phyloP scores from a whole-genome alignment of 2,888 invertebrate genomes.

The Patella pellucida region DNA sequence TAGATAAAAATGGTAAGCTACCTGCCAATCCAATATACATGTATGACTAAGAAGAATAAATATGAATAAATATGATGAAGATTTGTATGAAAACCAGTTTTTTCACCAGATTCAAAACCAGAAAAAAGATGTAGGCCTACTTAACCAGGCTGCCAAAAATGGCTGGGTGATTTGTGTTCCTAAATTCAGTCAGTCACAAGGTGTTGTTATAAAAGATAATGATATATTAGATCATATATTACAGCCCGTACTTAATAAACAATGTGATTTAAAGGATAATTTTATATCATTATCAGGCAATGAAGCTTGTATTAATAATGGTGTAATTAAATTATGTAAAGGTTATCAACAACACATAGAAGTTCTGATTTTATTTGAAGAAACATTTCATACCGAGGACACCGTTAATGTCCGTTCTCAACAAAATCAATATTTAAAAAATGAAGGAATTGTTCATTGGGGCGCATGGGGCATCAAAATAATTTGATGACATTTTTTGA shows the following conservation, averaged over 20 bases:
- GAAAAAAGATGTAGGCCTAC: slow-evolving; percentile 77
- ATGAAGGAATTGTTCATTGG: too few relatives aligned
- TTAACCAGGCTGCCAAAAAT: slow-evolving; percentile 77
- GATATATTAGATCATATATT: too few relatives aligned
- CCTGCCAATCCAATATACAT: too few relatives aligned
- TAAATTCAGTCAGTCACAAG: not conserved
- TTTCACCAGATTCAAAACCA: slow-evolving; percentile 79
- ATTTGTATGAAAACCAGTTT: slow-evolving; percentile 83
- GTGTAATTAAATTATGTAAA: too few relatives aligned
- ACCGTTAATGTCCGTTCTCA: too few relatives aligned
- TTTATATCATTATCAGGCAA: not conserved
- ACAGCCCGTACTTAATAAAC: not conserved
- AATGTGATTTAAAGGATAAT: not conserved
- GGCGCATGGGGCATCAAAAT: too few relatives aligned
- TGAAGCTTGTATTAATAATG: slow-evolving; percentile 8
- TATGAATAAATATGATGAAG: slow-evolving; percentile 80
- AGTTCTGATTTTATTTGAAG: slow-evolving; percentile 83
- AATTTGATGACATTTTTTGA: too few relatives aligned
- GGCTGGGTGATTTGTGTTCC: slow-evolving; percentile 79
- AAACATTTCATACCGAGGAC: slow-evolving; percentile 85
- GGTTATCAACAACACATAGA: slow-evolving; percentile 20
- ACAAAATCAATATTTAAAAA: too few relatives aligned
- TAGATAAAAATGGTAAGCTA: too few relatives aligned
- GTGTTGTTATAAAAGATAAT: not conserved
- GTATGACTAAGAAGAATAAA: not conserved